Conservation (phyloP, 2,797 vertebrate genomes). For the Nothura maculosa region DNA sequence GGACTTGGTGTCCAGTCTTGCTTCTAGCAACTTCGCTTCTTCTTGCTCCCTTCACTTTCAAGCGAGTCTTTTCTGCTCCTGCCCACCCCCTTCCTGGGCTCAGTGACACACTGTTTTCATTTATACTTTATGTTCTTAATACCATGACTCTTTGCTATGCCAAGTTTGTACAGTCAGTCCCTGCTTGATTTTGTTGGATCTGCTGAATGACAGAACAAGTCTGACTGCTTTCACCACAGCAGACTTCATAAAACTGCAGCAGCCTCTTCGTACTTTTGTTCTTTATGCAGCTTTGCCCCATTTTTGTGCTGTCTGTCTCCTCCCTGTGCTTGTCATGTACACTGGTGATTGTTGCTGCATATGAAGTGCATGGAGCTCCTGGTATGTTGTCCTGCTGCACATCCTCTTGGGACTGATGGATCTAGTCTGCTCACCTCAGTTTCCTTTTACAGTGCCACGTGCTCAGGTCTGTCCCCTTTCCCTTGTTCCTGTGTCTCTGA, state of each 20-base stretch:
- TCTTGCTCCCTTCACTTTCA: not conserved
- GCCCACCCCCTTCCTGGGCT: not conserved
- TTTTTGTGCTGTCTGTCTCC: not conserved
- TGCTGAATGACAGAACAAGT: not conserved
- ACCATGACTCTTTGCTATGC: not conserved
- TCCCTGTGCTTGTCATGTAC: not conserved
- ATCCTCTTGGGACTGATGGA: not conserved
- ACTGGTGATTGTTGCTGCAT: not conserved
- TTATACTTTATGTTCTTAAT: accelerated
- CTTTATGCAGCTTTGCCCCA: not conserved
- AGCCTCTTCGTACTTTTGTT: not conserved
- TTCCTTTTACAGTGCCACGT: not conserved
- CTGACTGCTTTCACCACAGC: not conserved
- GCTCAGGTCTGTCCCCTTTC: not conserved
- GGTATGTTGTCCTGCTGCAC: not conserved
- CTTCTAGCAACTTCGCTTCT: not conserved
- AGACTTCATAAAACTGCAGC: not conserved
- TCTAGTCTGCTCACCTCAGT: not conserved
- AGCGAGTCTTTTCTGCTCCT: not conserved
- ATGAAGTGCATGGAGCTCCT: not conserved
- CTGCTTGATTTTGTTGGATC: not conserved
- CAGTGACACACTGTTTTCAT: not conserved
- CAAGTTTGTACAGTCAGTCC: not conserved
- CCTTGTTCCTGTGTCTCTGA: not conserved
- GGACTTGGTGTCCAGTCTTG: not conserved